Evolutionary conservation across 2,113 vertebrate genomes (phyloP), one percentile per base, ranked within the genome.

Genomic region (Poeciliopsis retropinna): DNA sequence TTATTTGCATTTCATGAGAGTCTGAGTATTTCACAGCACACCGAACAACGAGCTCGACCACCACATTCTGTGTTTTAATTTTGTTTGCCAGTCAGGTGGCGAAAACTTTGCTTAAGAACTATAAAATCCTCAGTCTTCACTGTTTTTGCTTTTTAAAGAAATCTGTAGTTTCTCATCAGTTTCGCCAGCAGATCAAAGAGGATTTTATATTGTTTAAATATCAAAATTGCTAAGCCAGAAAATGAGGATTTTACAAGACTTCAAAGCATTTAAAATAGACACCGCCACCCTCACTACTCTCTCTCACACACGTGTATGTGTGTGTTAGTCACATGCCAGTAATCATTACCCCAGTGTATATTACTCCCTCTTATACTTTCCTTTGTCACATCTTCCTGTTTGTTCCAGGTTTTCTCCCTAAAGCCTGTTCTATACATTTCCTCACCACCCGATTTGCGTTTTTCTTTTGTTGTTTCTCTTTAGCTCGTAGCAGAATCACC

Each of bases 161-260:
- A 75, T 17, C 25, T 28, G n/a, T 28, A 65, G 76, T 34, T 8
- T 17, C 31, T 65, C 31, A 44, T 71, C 62, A 51, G 54, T 30
- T 44, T 60, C 69, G 63, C 72, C 70, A 68, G 71, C 62, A 70
- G 66, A 87, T 85, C 75, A 60, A 76, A 85, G 67, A 29, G n/a
- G 69, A 74, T 31, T 67, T 76, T 9, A 63, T 7, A 51, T 54
- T 74, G 68, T 47, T 34, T 34, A 61, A 62, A 60, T 44, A 60
- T 15, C 37, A 69, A 68, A 69, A 27, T 51, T 27, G 11, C 31
- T 5, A 41, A 71, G 9, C 25, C 29, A 37, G 19, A 54, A 60
- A 64, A 73, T 25, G 15, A 44, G 17, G 67, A 62, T 64, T 29
- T 34, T 11, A 7, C 32, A 1, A 6, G 65, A 62, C n/a, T 64